Conservation (phyloP, 2,888 invertebrate genomes). For the Lissocephala sabroskyi region DNA sequence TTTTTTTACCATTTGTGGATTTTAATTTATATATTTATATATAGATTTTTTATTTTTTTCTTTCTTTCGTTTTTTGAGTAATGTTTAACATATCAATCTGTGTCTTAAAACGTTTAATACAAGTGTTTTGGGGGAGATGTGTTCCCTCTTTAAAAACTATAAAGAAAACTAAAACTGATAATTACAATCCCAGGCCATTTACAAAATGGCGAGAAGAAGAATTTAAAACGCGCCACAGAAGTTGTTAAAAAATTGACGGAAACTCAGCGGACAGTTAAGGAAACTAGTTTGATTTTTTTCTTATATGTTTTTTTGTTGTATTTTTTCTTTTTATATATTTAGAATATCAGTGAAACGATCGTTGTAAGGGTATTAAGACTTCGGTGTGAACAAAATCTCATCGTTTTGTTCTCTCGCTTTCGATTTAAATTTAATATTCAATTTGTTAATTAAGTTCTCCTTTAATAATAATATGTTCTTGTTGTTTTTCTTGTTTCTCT, state of each 20-base stretch:
- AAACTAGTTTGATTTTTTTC: constrained; percentile 20
- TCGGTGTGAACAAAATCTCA: background rate
- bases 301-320: constrained; percentile 32
- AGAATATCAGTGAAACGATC: no score
- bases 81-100: constrained; percentile 51
- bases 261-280: no score
- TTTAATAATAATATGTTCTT: no score
- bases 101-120: constrained; percentile 23
- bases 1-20: constrained; percentile 4
- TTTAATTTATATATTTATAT: constrained; percentile 11
- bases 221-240: no score
- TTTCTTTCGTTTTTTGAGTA: constrained; percentile 33
- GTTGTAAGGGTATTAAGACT: no score
- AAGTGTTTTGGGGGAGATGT: constrained; percentile 5
- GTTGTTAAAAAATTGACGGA: no score
- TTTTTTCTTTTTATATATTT: constrained; percentile 34
- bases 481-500: constrained; percentile 47
- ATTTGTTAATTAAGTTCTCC: no score
- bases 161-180: constrained; percentile 7
- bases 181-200: constrained; percentile 15
- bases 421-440: constrained; percentile 16
- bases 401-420: constrained; percentile 20
- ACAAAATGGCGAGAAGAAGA: constrained; percentile 1
- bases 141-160: background rate
- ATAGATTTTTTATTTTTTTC: constrained; percentile 13